phyloP scores from a whole-genome alignment of 2,888 invertebrate genomes.

The Leptinotarsa tumamoca region DNA sequence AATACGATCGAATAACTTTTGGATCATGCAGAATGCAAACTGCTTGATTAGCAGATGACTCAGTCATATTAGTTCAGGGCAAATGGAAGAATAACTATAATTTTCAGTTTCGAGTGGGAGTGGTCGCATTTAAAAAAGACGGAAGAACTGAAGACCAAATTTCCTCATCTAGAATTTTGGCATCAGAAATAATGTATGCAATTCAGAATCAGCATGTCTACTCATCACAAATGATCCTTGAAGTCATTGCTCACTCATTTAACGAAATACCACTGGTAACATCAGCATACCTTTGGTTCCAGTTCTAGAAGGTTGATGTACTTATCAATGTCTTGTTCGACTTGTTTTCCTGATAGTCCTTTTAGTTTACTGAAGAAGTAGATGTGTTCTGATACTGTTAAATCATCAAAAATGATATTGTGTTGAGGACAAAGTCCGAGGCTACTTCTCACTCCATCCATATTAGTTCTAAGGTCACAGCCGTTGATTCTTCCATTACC shows the following conservation, averaged over 20 bases:
- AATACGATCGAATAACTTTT: too few species aligned
- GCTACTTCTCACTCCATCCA: constrained; percentile 75
- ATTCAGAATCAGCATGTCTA: not conserved
- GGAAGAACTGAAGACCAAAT: too few species aligned
- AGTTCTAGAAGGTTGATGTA: constrained; percentile 77
- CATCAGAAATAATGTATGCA: too few species aligned
- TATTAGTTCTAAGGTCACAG: constrained; percentile 74
- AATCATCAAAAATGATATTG: constrained; percentile 84
- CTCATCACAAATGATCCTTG: not conserved
- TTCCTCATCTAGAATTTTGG: too few species aligned
- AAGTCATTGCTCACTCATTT: not conserved
- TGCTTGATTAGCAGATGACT: too few species aligned
- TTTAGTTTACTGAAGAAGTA: constrained; percentile 84
- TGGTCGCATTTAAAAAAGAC: too few species aligned
- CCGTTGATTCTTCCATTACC: constrained; percentile 81
- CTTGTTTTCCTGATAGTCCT: constrained; percentile 70
- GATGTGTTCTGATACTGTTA: constrained; percentile 86
- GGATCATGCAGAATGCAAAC: too few species aligned
- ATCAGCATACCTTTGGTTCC: constrained; percentile 70
- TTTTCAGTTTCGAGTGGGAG: too few species aligned
- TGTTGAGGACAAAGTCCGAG: constrained; percentile 89
- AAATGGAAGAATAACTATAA: too few species aligned
- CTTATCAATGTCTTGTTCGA: constrained; percentile 73
- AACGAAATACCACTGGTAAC: too few species aligned
- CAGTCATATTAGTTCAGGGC: too few species aligned